Evolutionary conservation across 2,888 invertebrate species (phyloP), one percentile per base, ranked within the genome.

Genomic region (Galerucella pusilla): DNA sequence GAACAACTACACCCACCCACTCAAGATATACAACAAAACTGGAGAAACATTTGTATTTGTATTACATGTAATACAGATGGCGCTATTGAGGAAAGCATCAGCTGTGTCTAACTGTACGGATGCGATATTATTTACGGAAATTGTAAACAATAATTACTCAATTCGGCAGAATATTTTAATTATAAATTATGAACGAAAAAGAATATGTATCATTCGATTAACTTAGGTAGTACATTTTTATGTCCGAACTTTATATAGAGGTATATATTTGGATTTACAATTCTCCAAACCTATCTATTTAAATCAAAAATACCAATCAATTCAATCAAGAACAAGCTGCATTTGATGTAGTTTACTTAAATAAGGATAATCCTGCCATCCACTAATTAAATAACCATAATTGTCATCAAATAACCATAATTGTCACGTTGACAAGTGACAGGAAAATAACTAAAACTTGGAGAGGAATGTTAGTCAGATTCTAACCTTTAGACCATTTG

Each of bases 1-100:
- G 72, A 60, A 67, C 72, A 72, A 72, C 66, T 72, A 67, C 66
- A 72, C 66, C 72, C 72, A 72, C 72, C 60, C 66, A 72, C 72
- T 20, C 28, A 72, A 60, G 67, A 72, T 72, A 66, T 72, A 16
- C 66, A 72, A 72, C 72, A 72, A 72, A 72, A 72, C 72, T 72
- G 66, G 16, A 28, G 45, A 66, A 65, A 25, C 20, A 57, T 57
- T 59, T 72, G 1, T n/a, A n/a, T 66, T 66, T 72, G 4, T n/a
- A n/a, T 67, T 66, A 28, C 49, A 7, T 25, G 20, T 46, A 25
- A 35, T 46, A 69, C 7, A 72, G 72, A 72, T 72, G 72, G 72
- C 72, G 72, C 66, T 25, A 7, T 57, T 5, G 9, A 57, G 16
- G 57, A 57, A 54, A 16, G 54, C 54, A 54, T 54, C 7, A n/a